A percentile compares a stretch with the other conserved stretches of the same genome.
These are phyloP conservation scores for Hemicentrotus pulcherrimus DNA, from an alignment of 35 echinoderm and acorn worm species.

Conservation along the genomic window DNA sequence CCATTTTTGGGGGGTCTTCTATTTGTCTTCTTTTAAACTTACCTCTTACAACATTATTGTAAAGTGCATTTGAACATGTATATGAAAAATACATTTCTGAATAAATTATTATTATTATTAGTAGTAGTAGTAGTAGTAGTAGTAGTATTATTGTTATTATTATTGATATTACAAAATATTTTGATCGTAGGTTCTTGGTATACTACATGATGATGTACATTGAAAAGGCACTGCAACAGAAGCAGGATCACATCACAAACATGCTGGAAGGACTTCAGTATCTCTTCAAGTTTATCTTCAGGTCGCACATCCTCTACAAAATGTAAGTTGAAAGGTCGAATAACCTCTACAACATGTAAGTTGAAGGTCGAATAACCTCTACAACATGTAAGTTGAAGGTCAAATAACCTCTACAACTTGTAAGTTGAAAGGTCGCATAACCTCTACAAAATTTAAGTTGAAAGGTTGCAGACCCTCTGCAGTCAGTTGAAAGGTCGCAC, in stretches of 20 bases:
- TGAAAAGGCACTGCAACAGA: conserved; percentile 56
- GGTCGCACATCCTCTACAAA: conserved; percentile 76
- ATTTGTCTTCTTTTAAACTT: too few species aligned
- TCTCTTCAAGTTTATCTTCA: conserved; percentile 94
- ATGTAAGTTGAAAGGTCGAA: conserved; percentile 51
- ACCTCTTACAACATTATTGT: too few species aligned
- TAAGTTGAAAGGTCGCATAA: not conserved
- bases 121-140: too few species aligned
- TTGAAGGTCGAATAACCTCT: not conserved
- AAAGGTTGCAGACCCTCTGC: too few species aligned
- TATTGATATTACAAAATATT: not conserved
- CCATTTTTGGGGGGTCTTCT: too few species aligned
- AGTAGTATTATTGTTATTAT: too few species aligned
- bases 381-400: not conserved
- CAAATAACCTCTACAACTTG: not conserved
- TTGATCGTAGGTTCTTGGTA: conserved; percentile 66
- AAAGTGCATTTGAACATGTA: too few species aligned
- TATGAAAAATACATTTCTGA: too few species aligned
- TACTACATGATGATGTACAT: conserved; percentile 71
- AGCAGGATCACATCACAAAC: conserved; percentile 37
- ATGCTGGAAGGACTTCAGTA: conserved; percentile 79
- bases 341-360: not conserved
- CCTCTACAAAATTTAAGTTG: too few species aligned
- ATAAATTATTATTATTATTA: too few species aligned
- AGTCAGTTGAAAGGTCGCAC: too few species aligned